Evolutionary conservation across 2,797 vertebrate species (phyloP), one percentile per base, ranked within the genome.

Genomic region (Enteromius unitaeniatus): DNA sequence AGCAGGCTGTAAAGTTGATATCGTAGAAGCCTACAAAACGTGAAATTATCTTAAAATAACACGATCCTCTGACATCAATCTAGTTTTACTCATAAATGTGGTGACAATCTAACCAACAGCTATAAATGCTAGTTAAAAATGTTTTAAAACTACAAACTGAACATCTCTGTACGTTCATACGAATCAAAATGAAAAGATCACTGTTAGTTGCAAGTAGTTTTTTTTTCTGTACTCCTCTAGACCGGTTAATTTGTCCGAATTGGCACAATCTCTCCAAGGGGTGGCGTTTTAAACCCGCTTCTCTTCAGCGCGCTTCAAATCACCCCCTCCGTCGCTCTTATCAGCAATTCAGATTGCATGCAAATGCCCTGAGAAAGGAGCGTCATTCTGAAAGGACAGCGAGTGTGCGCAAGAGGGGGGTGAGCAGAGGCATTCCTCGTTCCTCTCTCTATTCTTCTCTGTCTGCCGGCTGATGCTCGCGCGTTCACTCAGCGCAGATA

Each of bases 301-400:
- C 72, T 28, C 26, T 60, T 88, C 78, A 75, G 86, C 47, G 80
- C 65, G 23, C 51, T 64, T 74, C 14, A 47, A 62, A 37, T 51
- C 87, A 74, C 75, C 80, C 75, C 87, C 85, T 76, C 47, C 86
- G 90, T 90, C 90, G 86, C 87, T 93, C 91, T 93, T 92, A 96
- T 96, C 95, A 96, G 94, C 95, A 93, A 96, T 97, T 96, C 96
- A 95, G 95, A 96, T 95, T 90, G 91, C 93, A 96, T 94, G 95
- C 95, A 96, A 95, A 96, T 95, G 88, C 8, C 21, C 82, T 49
- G 76, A 15, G 82, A 84, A 72, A 90, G 88, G 40, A 88, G 91
- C 91, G 92, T 93, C 92, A 91, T 79, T 84, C 88, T 90, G 86
- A 76, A 67, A 87, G 87, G 86, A 79, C 80, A 49, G 89, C 82